A percentile compares a stretch with the other conserved stretches of the same genome.
These are phyloP conservation scores for Ectemnius cavifrons DNA, from an alignment of 2,888 invertebrate species.

Conservation along the genomic window DNA sequence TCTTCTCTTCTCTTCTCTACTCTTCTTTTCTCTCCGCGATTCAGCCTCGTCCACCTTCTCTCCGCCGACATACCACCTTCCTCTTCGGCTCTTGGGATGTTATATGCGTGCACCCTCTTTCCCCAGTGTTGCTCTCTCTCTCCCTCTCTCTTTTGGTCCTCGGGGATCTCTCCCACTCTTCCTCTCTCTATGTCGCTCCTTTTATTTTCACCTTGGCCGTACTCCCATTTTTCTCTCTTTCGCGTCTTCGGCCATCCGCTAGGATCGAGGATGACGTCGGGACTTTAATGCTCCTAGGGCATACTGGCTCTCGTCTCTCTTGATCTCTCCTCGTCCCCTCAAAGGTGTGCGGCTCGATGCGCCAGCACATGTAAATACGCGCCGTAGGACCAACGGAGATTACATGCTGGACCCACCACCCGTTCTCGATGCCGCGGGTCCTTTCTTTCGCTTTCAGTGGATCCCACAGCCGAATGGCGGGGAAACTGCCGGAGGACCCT, in stretches of 20 bases:
- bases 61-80: conserved; percentile 41
- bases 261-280: conserved; percentile 69
- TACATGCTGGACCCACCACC: conserved; percentile 68
- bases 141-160: conserved; percentile 27
- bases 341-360: conserved; percentile 14
- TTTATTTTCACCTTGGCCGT: conserved; percentile 67
- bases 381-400: conserved; percentile 56
- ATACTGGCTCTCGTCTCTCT: conserved; percentile 46
- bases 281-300: conserved; percentile 72
- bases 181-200: conserved; percentile 45
- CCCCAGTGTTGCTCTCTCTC: conserved; percentile 32
- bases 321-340: neutral
- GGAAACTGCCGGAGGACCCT: conserved; percentile 33
- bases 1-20: conserved; percentile 63
- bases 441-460: conserved; percentile 31
- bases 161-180: conserved; percentile 32
- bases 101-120: conserved; percentile 41
- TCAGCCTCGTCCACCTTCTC: conserved; percentile 33
- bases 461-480: conserved; percentile 17
- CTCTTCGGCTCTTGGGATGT: conserved; percentile 40
- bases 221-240: conserved; percentile 68
- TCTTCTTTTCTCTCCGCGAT: conserved; percentile 40
- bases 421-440: conserved; percentile 58
- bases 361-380: conserved; percentile 24
- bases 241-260: conserved; percentile 67